Conservation (phyloP, 2,113 vertebrate genomes). For the Ochotona curzoniae region DNA sequence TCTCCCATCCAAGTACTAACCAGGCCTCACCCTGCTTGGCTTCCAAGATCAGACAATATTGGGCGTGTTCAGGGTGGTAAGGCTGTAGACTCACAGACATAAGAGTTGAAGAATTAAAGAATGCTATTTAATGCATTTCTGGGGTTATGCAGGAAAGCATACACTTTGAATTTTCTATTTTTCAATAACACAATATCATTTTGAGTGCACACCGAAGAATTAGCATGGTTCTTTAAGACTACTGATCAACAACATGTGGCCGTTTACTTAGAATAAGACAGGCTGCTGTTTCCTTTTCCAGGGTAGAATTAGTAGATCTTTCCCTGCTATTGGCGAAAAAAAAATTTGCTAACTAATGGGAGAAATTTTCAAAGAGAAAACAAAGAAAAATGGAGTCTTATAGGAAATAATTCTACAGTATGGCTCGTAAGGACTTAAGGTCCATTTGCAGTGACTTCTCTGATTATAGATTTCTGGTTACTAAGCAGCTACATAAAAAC, state of each 20-base stretch:
- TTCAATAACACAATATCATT: conserved; percentile 3
- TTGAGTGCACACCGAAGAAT: conserved; percentile 24
- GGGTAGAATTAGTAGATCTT: not conserved
- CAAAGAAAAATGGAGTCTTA: not conserved
- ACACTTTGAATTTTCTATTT: not conserved
- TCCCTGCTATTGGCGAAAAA: not conserved
- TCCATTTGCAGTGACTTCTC: not conserved
- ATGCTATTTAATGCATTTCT: not conserved
- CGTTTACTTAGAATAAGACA: not conserved
- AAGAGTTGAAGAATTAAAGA: conserved; percentile 2
- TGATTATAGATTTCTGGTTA: not conserved
- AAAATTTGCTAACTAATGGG: not conserved
- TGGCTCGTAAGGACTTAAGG: not conserved
- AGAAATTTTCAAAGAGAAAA: conserved; percentile 25
- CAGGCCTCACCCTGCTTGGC: too few species aligned
- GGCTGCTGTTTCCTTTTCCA: not conserved
- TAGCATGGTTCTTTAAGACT: not conserved
- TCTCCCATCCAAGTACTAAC: not conserved
- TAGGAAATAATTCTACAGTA: not conserved
- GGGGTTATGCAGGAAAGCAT: not conserved
- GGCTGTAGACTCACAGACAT: too few species aligned
- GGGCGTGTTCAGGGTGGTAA: too few species aligned
- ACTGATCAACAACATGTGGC: not conserved
- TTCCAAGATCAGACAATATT: too few species aligned
- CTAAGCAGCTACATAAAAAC: not conserved